Base-by-base conservation (phyloP, 2,888 invertebrate species). In the Mesodorylaimus sp. region DNA sequence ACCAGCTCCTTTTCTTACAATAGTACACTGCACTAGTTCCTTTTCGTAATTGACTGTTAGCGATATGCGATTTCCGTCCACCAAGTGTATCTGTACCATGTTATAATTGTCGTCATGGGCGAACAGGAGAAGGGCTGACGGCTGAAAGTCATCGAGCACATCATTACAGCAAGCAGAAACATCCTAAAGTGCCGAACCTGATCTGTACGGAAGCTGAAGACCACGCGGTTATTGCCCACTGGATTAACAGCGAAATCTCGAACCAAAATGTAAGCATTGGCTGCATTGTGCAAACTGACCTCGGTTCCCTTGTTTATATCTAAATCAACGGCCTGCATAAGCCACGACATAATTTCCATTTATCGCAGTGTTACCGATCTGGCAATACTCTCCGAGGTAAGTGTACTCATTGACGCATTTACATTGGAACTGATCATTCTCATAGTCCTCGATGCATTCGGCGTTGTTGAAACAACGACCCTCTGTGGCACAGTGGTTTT, bases 11-110 rank as follows among this genome's bases (percentile, higher is more conserved):
- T 13, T 36, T 36, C n/a, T 13, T 24, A 5, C 26, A 45, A 45
- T 45, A 19, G 26, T 45, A 26, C 45, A 45, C 5, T 45, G 45
- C 26, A 7, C 5, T 7, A 45, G 19, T 45, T 45, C 29, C 10
- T 21, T 29, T 45, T 21, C 26, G 25, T 45, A 45, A 23, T 45
- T 45, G 29, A 45, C 26, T n/a, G 45, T 45, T 5, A 45, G 45
- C 26, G 19, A 26, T 19, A 45, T 13, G 5, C n/a, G 16, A n/a
- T 29, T 21, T 19, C 16, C 27, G 7, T 21, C 10, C n/a, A 45
- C 13, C 5, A 45, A n/a, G 13, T 21, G 19, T 7, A 45, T 25
- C 19, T 45, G 45, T 7, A 45, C 45, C 7, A 45, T 24, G 26
- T 45, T 45, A 21, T 45, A 45, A 26, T 19, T 16, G n/a, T 45